These are phyloP conservation scores for Neodiprion virginianus DNA, from an alignment of 1,140 invertebrate species.

Conservation along the genomic window DNA sequence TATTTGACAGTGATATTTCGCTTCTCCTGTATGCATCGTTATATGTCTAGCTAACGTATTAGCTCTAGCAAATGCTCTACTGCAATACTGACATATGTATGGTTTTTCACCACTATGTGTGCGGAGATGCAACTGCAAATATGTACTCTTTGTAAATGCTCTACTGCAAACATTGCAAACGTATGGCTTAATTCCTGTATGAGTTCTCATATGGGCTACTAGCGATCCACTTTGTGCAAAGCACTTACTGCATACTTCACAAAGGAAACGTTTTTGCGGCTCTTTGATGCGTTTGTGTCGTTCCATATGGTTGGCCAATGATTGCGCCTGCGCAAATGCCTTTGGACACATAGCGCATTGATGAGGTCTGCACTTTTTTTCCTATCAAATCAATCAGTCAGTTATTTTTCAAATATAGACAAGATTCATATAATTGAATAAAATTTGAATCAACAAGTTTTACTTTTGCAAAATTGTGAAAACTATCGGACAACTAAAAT, in stretches of 20 bases:
- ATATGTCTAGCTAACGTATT: conserved; percentile 85
- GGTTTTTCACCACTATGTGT: conserved; percentile 55
- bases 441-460: neutral
- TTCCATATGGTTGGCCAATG: conserved; percentile 50
- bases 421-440: conserved; percentile 1
- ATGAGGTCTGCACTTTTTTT: conserved; percentile 46
- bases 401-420: neutral
- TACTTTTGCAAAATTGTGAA: neutral
- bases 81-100: conserved; percentile 77
- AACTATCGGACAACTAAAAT: conserved; percentile 7
- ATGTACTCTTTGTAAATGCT: conserved; percentile 60
- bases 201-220: conserved; percentile 54
- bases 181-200: conserved; percentile 54
- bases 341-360: conserved; percentile 52
- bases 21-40: conserved; percentile 71
- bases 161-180: conserved; percentile 57
- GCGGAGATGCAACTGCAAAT: conserved; percentile 52
- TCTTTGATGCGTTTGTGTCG: conserved; percentile 50
- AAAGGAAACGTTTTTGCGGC: conserved; percentile 52
- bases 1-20: conserved; percentile 54
- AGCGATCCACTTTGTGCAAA: conserved; percentile 54
- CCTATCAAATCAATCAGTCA: conserved; percentile 35
- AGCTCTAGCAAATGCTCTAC: conserved; percentile 69
- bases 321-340: conserved; percentile 49
- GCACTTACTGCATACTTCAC: conserved; percentile 55